Evolutionary conservation across 1,140 invertebrate genomes (phyloP).

Genomic region (Goniozus legneri): DNA sequence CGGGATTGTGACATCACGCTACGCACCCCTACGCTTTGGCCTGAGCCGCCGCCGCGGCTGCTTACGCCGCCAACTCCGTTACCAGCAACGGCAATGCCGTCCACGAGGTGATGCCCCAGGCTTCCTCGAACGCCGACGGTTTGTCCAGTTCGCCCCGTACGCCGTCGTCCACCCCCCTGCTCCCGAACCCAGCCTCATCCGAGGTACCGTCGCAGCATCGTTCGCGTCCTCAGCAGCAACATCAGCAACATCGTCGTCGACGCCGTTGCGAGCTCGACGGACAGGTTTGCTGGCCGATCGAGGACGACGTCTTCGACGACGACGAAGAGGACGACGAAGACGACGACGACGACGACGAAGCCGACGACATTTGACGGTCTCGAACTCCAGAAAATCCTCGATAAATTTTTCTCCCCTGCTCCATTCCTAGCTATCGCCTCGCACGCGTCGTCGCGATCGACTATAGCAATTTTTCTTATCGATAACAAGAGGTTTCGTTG

Average conservation of each 20-base stretch:
- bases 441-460: too few species aligned
- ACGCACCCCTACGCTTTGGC: slow-evolving; percentile 62
- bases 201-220: too few species aligned
- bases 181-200: too few species aligned
- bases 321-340: too few species aligned
- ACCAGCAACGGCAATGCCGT: not conserved
- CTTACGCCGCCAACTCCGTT: slow-evolving; percentile 23
- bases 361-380: too few species aligned
- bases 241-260: slow-evolving; percentile 10
- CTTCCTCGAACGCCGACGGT: not conserved
- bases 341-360: too few species aligned
- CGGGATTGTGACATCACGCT: slow-evolving; percentile 69
- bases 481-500: too few species aligned
- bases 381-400: too few species aligned
- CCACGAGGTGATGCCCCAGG: not conserved
- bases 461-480: too few species aligned
- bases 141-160: not conserved
- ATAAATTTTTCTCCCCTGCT: too few species aligned
- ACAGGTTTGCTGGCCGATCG: slow-evolving; percentile 13
- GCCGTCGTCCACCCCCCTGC: slow-evolving; percentile 5
- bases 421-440: too few species aligned
- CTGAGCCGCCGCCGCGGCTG: slow-evolving; percentile 54
- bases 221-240: slow-evolving; percentile 5
- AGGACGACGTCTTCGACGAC: slow-evolving; percentile 9
- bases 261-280: slow-evolving; percentile 16